Evolutionary conservation across 2,888 invertebrate genomes (phyloP), one percentile per base, ranked within the genome.

Genomic region (Drosophila cracens): DNA sequence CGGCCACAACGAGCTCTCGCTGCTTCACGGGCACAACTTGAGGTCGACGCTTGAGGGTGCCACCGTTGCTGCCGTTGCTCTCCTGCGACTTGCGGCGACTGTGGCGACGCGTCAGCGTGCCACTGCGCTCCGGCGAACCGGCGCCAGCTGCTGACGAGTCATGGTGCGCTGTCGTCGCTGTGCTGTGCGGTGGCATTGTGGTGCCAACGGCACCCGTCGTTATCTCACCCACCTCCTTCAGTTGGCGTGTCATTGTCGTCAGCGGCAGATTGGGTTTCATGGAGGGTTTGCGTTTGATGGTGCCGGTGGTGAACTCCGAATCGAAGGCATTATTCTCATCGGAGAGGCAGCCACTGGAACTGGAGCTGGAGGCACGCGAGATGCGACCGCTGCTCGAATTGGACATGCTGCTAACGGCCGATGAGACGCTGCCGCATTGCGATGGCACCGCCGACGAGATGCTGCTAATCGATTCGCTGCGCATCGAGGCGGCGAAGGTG

Each of bases 201-300:
- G 76, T 62, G 48, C 54, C 63, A 5, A 65, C 57, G 2, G 77
- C 77, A 0, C 78, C 78, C 0, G 92, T 90, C 11, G 92, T 93
- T 4, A 96, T 96, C 90, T 97, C 97, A 2, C 96, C 97, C 40
- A 92, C 97, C 92, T 98, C 97, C 90, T 98, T 98, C 68, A 98
- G 94, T 90, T 97, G 97, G 18, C 98, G 94, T 2, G 98, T 98
- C 93, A 98, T 98, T 91, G 97, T 97, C 4, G 98, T 98, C 76
- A 98, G 92, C 0, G 98, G 98, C 57, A 98, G 95, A 93, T 97
- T 98, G 10, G 98, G 98, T 92, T 97, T 97, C 96, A 97, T 97
- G 25, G 97, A 97, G 0, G 98, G 98, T 92, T 98, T 98, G 53
- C 98, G 95, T 92, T 98, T 98, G 71, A 98, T 98, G 38, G 98